Evolutionary conservation across 2,888 invertebrate genomes (phyloP), one percentile per base, ranked within the genome.

Genomic region (Amiota minor): DNA sequence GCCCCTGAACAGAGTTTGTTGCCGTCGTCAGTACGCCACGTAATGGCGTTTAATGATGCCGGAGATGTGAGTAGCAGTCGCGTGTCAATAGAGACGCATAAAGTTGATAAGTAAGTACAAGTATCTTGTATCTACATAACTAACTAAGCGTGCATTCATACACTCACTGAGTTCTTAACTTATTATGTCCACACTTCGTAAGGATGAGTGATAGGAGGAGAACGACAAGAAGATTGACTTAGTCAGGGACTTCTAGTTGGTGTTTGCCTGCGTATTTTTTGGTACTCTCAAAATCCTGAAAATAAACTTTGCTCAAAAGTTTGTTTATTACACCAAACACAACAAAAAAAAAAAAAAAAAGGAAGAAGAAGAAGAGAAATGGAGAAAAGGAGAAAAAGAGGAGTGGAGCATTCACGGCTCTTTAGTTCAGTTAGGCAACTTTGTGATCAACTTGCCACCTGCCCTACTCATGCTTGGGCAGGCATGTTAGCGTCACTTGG

Each of bases 241-340:
- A 35, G 35, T 35, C 35, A 35, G 35, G 35, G 35, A 35, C 53
- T 55, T 46, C 4, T 45, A 47, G 18, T 61, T 49, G 53, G 0
- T 20, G 18, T 61, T 45, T 47, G 55, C 49, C 47, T 67, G 59
- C 50, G 50, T 71, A 12, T 35, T 72, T 70, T 75, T 70, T 74
- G 45, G 53, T 46, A 55, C 35, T 20, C 65, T 59, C 68, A 79
- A 81, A 86, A 80, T 82, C 81, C 82, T 85, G 82, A 81, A 35
- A 87, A 80, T 84, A 84, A 87, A 87, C 78, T 87, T 87, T 83
- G 78, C 79, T 78, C 72, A 77, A 86, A 86, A 86, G 85, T 88
- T 88, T 86, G 83, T 85, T 87, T 86, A 86, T 86, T 84, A 85
- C 79, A 80, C 76, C 77, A 83, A 82, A 82, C 82, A 78, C 75